Evolutionary conservation across 2,888 invertebrate genomes (phyloP), one percentile per base, ranked within the genome.

Genomic region (Tricholauxania praeusta): DNA sequence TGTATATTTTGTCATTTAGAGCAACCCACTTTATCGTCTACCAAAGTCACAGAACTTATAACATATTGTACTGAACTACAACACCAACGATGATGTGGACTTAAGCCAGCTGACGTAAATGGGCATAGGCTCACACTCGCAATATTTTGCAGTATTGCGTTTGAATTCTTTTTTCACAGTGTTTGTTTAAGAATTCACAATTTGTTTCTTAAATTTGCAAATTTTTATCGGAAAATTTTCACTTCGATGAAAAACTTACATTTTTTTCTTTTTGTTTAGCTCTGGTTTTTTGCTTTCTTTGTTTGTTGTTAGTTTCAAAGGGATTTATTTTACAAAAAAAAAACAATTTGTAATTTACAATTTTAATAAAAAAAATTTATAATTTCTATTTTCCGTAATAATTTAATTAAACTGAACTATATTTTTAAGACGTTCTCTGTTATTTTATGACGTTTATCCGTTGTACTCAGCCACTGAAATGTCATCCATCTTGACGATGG

Each of bases 401-500:
- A 55, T 67, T 55, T 67, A 67, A 67, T 53, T 67, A 55, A 47
- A 47, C 15, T 57, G 19, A 67, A 53, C 47, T 47, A 67, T 67
- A 51, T 65, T 65, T n/a, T 4, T 52, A 63, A 51, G 60, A 17
- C 17, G n/a, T 28, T 52, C 14, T 51, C 28, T 55, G 28, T 17
- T 14, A 17, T 39, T 17, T 55, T 67, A 5, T 32, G 66, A 66
- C 63, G 22, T 63, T 63, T 39, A 17, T n/a, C 12, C 48, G 10
- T 39, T 39, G 10, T 10, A 39, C 10, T 39, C 39, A 10, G 28
- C 28, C 28, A 28, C 4, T 28, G 28, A 28, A 28, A 28, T 28
- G 28, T 28, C 28, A 28, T 28, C 28, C 28, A 28, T 3, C 28
- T 4, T 22, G 22, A 28, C 3, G 28, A 28, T 28, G 28, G 4